Percentiles rank a stretch among this genome's conserved stretches.
phyloP scores from a whole-genome alignment of 2,888 invertebrate species.

The Ernsta delagoae region DNA sequence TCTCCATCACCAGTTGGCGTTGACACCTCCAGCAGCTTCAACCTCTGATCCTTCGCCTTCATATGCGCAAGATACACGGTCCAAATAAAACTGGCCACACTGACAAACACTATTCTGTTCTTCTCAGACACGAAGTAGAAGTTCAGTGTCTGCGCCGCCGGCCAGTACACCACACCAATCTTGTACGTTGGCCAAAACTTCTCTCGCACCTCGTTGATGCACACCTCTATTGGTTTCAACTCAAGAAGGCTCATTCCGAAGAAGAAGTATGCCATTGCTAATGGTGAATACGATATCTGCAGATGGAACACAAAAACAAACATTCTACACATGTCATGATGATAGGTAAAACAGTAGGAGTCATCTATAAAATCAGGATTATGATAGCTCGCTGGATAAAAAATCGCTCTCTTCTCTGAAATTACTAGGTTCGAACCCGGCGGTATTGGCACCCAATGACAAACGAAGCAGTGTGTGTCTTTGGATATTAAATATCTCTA shows the following conservation, averaged over 20 bases:
- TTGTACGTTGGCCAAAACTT: conserved; percentile 91
- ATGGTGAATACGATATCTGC: conserved; percentile 89
- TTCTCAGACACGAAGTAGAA: conserved; percentile 88
- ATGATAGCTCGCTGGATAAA: too few relatives aligned
- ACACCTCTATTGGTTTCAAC: conserved; percentile 84
- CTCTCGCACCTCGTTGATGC: conserved; percentile 87
- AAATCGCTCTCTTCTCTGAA: too few relatives aligned
- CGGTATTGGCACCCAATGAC: too few relatives aligned
- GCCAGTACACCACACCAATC: conserved; percentile 89
- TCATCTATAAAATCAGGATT: too few relatives aligned
- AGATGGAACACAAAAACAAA: neutral
- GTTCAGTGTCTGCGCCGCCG: conserved; percentile 89
- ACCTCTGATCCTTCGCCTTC: conserved; percentile 72
- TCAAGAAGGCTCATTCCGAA: conserved; percentile 90
- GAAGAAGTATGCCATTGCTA: conserved; percentile 90
- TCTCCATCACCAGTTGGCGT: neutral
- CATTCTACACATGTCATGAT: too few relatives aligned
- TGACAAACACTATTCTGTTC: conserved; percentile 90
- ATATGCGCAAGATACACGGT: conserved; percentile 91
- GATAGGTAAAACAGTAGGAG: too few relatives aligned
- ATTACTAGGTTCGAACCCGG: too few relatives aligned
- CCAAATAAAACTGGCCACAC: conserved; percentile 90
- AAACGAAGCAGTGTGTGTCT: too few relatives aligned
- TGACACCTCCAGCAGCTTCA: conserved; percentile 5
- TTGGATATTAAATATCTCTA: too few relatives aligned